Base-by-base conservation (phyloP, 2,797 vertebrate species). In the Sebastiscus albofasciatus region DNA sequence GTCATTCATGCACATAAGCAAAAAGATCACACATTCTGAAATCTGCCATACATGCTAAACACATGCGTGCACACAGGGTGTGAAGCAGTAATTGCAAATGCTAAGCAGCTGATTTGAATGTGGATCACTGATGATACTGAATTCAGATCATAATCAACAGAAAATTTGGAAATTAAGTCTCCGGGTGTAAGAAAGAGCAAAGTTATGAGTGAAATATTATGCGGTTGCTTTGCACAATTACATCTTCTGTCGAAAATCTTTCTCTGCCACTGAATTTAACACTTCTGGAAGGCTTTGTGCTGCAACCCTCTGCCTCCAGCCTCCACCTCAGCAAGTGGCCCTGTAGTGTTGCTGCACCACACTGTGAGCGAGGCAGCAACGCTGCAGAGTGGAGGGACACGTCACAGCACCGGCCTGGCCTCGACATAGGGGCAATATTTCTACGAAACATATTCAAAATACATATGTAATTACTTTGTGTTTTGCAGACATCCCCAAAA, bases 1-100 rank as follows among this genome's bases (percentile, higher is more conserved):
- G 52, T 90, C 91, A 93, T 89, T 91, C 91, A 93, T 87, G 89
- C 87, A 90, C 80, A 90, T 77, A 86, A 88, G 90, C 85, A 94
- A 90, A 86, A 74, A 80, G 75, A 90, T 81, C 80, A 83, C 77
- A 66, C 69, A 81, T 20, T 78, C 54, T 60, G 74, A 86, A 72
- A 87, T 42, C 72, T 29, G 2, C 58, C 59, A 80, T 58, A 75
- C 84, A 82, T 60, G 60, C 74, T 65, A 74, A 82, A 81, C 79
- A 77, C 73, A 87, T 67, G 75, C 75, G 84, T 16, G 69, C 52
- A 64, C 29, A 49, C 7, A 14, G 62, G 24, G 56, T 80, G 72
- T 79, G 56, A 82, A 75, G 78, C 52, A 26, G 67, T 71, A 67
- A 87, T 58, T 81, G 52, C 59, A 82, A 81, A 79, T 56, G 39